phyloP scores from a whole-genome alignment of 2,797 vertebrate species.

The Lepilemur ruficaudatus region DNA sequence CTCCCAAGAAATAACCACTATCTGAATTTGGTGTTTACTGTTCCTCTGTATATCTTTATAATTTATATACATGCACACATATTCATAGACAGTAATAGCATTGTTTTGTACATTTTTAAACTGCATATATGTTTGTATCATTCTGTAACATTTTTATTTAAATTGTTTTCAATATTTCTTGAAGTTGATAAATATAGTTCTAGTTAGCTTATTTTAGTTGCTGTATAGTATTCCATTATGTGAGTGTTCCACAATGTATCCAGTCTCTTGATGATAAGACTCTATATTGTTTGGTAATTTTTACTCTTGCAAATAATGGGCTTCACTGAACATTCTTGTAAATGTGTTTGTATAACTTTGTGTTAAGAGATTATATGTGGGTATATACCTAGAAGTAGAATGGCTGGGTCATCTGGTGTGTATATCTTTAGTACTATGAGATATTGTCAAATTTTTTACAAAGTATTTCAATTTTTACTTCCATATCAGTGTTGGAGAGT shows the following conservation, averaged over 20 bases:
- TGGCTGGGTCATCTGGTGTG: background rate
- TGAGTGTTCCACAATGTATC: background rate
- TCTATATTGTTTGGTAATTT: conserved; percentile 6
- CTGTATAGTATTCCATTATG: background rate
- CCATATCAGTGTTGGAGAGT: background rate
- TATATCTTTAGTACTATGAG: conserved; percentile 10
- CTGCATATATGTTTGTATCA: background rate
- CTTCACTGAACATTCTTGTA: conserved; percentile 22
- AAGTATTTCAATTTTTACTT: conserved; percentile 8
- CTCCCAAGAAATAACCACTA: background rate
- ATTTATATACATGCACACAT: background rate
- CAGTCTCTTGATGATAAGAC: background rate
- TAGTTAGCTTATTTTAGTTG: conserved; percentile 43
- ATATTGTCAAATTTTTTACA: conserved; percentile 1
- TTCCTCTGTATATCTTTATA: background rate
- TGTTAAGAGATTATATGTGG: conserved; percentile 3
- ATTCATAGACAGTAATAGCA: background rate
- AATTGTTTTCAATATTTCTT: conserved; percentile 46
- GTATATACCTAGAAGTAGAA: background rate
- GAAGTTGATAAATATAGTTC: background rate
- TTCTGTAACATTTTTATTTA: conserved; percentile 36
- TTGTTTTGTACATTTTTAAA: conserved; percentile 24
- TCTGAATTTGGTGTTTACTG: conserved; percentile 22
- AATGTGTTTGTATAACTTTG: background rate
- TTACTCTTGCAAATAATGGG: background rate